Evolutionary conservation across 2,113 vertebrate species (phyloP).

Genomic region (Eolophus roseicapilla): DNA sequence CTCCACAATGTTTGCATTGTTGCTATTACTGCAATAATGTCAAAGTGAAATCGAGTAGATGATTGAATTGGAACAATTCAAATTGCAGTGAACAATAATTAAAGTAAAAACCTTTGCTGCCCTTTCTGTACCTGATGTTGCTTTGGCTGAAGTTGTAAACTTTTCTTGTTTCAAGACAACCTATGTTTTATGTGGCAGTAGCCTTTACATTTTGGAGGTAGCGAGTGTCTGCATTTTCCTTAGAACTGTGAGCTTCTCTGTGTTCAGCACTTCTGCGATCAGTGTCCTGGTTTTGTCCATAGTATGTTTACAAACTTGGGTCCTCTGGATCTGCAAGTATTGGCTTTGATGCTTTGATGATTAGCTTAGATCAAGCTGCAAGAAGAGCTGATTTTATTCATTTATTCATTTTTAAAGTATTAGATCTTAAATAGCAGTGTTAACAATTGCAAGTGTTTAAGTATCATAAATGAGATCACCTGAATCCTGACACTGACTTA

Average conservation of each 20-base stretch:
- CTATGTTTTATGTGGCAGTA: not conserved
- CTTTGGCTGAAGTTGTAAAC: not conserved
- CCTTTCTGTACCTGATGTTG: not conserved
- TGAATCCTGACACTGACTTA: not conserved
- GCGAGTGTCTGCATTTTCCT: not conserved
- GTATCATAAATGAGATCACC: not conserved
- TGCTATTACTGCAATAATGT: not conserved
- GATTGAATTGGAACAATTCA: not conserved
- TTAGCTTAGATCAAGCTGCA: not conserved
- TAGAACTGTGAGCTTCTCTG: not conserved
- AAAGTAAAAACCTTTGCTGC: not conserved
- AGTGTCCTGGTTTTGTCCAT: not conserved
- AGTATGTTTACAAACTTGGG: not conserved
- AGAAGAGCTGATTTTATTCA: not conserved
- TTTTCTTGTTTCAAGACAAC: not conserved
- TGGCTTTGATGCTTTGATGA: not conserved
- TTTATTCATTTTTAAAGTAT: not conserved
- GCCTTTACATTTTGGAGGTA: not conserved
- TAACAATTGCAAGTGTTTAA: not conserved
- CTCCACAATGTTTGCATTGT: not conserved
- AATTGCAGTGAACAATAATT: not conserved
- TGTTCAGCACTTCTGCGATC: not conserved
- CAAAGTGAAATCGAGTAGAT: not conserved
- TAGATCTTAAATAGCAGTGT: not conserved
- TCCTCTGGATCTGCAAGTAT: not conserved